Base-by-base conservation (phyloP, 1,140 invertebrate genomes). In the Hestina assimilis region DNA sequence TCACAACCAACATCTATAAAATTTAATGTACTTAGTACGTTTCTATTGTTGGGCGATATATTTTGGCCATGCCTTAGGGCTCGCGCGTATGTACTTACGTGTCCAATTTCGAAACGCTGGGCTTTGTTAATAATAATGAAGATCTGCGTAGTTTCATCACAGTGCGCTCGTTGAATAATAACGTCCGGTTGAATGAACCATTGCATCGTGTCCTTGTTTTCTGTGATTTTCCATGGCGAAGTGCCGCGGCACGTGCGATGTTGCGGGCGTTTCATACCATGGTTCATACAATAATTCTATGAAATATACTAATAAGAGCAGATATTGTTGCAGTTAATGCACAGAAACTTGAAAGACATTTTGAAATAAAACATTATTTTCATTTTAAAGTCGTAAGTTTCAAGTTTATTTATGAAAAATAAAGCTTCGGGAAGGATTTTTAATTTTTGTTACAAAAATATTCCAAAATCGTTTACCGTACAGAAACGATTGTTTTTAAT, bases 131-230 rank as follows among this genome's bases (percentile, higher is more conserved):
- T 83, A 87, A 83, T 81, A 85, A 83, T 87, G 81, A 85, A 85
- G 83, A 85, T 85, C 72, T 81, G 69, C 63, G 77, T 80, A 78
- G 78, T 87, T 87, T 87, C 84, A 84, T 85, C 82, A 85, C 63
- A 80, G 71, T 83, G 76, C 78, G 84, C 69, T 80, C 57, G 79
- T 87, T 85, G 84, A 85, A 85, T 87, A 85, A 84, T 79, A 85
- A 84, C 72, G 75, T 76, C 72, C 78, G 76, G 84, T 85, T 87
- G 80, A 87, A 85, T 85, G 84, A 87, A 85, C 84, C 78, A 83
- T 87, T 87, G 84, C 84, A 85, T 69, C 70, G 79, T 84, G 84
- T 85, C 84, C 84, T 87, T 87, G 84, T 85, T 87, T 83, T 83
- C 79, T 85, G 84, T 85, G 84, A 84, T 85, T 87, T 85, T 87